Evolutionary conservation across 1,140 invertebrate species (phyloP), one percentile per base, ranked within the genome.

Genomic region (Calephelis virginiensis): DNA sequence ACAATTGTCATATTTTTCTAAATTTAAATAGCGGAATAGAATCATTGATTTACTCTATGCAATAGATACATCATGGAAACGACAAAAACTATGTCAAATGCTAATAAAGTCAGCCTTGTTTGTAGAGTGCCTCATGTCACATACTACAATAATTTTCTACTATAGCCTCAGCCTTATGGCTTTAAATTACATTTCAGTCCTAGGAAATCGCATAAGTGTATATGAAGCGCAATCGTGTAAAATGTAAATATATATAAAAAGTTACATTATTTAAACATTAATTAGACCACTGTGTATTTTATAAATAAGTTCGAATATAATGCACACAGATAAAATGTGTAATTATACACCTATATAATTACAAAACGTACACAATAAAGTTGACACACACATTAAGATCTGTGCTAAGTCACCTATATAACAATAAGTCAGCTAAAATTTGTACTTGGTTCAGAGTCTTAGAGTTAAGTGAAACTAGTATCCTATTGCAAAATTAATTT

Each of bases 391-490:
- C 75, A 72, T 69, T 71, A 75, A 78, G 77, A 82, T 70, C 76
- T 68, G 66, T 78, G 78, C 77, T 90, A 86, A 81, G 78, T 76
- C 71, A 88, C 85, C 84, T 86, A 89, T 85, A 87, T 82, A 90
- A 89, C 85, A 85, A 89, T 89, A 84, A 86, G 84, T 81, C 86
- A 86, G 82, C 81, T 76, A 87, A 88, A 43, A 87, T 90, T 90
- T 90, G 88, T 90, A 90, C 88, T 89, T 86, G 86, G 85, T 82
- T 88, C 85, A 86, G 81, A 88, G 82, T 83, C 82, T 82, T 86
- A 72, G 77, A 82, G 70, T 78, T 81, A 86, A 81, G 78, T 74
- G 73, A 71, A 69, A 75, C 71, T 74, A 81, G 76, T 72, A 74
- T 76, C 69, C 76, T 71, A 80, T 72, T 78, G 75, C 80, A 78